phyloP scores from a whole-genome alignment of 2,888 invertebrate species.

The Drosophila infuscata region DNA sequence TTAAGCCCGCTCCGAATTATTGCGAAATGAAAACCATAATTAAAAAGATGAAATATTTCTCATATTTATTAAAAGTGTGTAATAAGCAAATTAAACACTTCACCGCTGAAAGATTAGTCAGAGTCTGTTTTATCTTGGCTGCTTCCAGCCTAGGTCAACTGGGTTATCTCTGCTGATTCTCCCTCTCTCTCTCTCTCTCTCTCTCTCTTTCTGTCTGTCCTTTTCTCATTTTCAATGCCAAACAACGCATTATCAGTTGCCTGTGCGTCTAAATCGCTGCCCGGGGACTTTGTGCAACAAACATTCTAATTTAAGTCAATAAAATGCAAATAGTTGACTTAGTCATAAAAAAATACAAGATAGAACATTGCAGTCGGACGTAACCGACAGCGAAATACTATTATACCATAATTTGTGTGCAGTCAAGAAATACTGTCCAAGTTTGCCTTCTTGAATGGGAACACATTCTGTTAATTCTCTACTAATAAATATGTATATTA shows the following conservation, averaged over 20 bases:
- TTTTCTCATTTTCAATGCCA: conserved; percentile 33
- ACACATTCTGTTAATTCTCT: too few species aligned
- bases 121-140: neutral
- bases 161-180: conserved; percentile 23
- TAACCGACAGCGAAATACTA: too few species aligned
- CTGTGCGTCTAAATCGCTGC: too few species aligned
- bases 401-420: too few species aligned
- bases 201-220: neutral
- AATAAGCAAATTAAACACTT: neutral
- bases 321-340: neutral
- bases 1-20: neutral
- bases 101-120: neutral
- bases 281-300: too few species aligned
- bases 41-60: neutral
- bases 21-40: neutral
- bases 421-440: too few species aligned
- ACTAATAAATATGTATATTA: too few species aligned
- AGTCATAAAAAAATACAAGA: neutral
- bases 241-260: neutral
- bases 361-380: too few species aligned
- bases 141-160: conserved; percentile 8
- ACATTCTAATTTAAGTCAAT: conserved; percentile 8
- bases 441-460: too few species aligned
- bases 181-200: neutral
- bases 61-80: neutral